phyloP scores from a whole-genome alignment of 2,113 vertebrate genomes.

The Cynopterus brachyotis region DNA sequence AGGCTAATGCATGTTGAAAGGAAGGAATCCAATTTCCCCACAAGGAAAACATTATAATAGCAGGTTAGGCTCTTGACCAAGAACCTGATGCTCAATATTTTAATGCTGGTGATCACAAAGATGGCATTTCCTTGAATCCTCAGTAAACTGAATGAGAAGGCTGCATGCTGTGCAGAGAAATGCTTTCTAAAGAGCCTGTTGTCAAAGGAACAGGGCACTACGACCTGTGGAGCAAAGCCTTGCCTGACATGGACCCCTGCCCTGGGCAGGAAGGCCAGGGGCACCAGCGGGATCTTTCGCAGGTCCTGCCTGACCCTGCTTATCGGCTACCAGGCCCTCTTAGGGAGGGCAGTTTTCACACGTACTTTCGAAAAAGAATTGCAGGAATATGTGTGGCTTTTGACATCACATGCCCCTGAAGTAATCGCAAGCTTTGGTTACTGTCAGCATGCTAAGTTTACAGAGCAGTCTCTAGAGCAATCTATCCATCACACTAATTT shows the following conservation, averaged over 20 bases:
- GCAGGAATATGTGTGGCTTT: not conserved
- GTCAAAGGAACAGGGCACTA: not conserved
- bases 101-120: not conserved
- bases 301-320: not conserved
- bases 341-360: not conserved
- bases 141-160: not conserved
- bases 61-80: not conserved
- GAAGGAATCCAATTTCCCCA: not conserved
- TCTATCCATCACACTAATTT: not conserved
- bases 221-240: not conserved
- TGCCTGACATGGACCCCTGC: fast-evolving
- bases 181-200: not conserved
- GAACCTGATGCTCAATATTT: conserved; percentile 5
- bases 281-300: too few relatives aligned
- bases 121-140: not conserved
- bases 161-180: not conserved
- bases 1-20: not conserved
- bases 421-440: not conserved
- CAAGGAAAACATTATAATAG: not conserved
- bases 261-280: not conserved
- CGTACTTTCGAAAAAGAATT: not conserved
- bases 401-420: not conserved
- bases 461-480: not conserved
- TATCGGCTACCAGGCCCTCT: not conserved
- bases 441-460: not conserved